Base-by-base conservation (phyloP, 1,140 invertebrate genomes). In the Diachasma alloeum region DNA sequence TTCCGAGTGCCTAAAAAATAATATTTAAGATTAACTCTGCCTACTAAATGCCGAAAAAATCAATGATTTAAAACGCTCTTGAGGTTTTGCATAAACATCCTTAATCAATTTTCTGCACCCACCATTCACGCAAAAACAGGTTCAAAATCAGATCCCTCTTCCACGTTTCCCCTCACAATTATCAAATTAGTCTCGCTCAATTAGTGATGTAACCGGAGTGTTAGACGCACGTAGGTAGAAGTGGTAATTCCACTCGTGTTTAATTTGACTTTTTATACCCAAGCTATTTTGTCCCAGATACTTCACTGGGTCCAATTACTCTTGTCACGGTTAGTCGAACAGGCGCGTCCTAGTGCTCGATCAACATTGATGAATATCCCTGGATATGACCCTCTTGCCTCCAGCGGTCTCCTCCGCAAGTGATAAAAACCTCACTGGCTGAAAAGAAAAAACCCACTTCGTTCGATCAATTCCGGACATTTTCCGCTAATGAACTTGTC, bases 251-350 rank as follows among this genome's bases (percentile, higher is more conserved):
- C 48, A 53, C n/a, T 19, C 39, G 48, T 46, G 44, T 46, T 59
- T 10, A 59, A 59, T 19, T 59, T 59, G 19, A 59, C 22, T 59
- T 31, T 56, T 76, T 76, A 42, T 44, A 36, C 44, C 44, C n/a
- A 17, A 53, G n/a, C 37, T 68, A 46, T 68, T 59, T 70, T 71
- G 56, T 48, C 39, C 17, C 11, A 67, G 8, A 37, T 76, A 71
- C 69, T 75, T 76, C 68, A 76, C 26, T 44, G 4, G 68, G 26
- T 67, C 74, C 74, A 76, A 76, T 76, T 76, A 76, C 68, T 71
- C 74, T 71, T 71, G 74, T 76, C 74, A 76, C 67, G 74, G 31
- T 56, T 48, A 76, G 63, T 76, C 63, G 68, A 68, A 71, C 74
- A 71, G 74, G 46, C 74, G 22, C 74, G 59, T 76, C 67, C 67